A percentile compares a stretch with the other conserved stretches of the same genome.
Evolutionary conservation across 1,140 invertebrate species (phyloP).

Genomic region (Drosophila guanche): DNA sequence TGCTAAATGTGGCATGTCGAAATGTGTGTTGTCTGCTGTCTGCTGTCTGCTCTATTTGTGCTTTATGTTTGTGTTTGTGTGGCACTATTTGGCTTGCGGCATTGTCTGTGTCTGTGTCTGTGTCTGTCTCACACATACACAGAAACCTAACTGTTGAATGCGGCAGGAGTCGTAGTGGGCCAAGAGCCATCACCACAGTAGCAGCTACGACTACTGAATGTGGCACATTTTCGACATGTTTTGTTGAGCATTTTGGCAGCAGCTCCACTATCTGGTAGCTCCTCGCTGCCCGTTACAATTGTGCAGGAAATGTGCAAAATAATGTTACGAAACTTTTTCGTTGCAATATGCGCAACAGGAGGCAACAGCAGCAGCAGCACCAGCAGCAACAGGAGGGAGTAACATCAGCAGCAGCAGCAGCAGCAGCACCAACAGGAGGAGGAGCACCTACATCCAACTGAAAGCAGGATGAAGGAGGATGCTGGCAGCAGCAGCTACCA

Average conservation of each 20-base stretch:
- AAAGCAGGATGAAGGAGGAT: neutral
- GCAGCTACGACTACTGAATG: constrained; percentile 63
- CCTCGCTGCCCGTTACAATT: constrained; percentile 59
- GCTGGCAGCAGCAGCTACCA: constrained; percentile 25
- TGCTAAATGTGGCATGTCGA: constrained; percentile 79
- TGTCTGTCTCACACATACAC: constrained; percentile 9
- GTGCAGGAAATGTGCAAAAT: constrained; percentile 78
- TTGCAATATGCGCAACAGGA: constrained; percentile 78
- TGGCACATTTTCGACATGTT: constrained; percentile 82
- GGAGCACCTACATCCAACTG: too few species aligned
- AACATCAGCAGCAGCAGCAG: too few species aligned
- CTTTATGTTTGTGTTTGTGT: constrained; percentile 52
- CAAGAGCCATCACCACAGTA: too few species aligned
- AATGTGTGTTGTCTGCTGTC: constrained; percentile 58
- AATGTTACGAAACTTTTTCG: constrained; percentile 80
- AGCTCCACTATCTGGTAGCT: constrained; percentile 41
- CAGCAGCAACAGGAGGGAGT: too few species aligned
- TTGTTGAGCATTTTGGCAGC: constrained; percentile 78
- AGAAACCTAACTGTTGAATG: constrained; percentile 71
- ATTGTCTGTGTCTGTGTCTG: constrained; percentile 45
- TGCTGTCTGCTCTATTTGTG: constrained; percentile 11
- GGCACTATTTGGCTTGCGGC: constrained; percentile 69
- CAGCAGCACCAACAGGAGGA: too few species aligned
- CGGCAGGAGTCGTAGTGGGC: constrained; percentile 12
- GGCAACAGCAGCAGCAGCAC: constrained; percentile 32